Conservation (phyloP, 2,888 invertebrate genomes). For the Eurytoma californica region DNA sequence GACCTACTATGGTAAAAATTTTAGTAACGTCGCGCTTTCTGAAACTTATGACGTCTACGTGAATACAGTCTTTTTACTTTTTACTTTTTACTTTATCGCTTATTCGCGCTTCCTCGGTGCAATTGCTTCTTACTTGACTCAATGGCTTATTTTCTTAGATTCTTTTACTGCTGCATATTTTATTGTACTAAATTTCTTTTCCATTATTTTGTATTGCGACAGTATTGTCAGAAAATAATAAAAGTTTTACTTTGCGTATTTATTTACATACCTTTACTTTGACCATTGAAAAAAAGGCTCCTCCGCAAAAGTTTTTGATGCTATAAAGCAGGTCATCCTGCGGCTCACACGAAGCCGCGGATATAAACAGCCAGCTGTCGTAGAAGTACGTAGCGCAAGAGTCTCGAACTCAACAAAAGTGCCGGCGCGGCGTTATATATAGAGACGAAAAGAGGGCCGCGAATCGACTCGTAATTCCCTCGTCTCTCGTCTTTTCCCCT, state of each 20-base stretch:
- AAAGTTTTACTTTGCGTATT: not conserved
- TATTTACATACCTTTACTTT: not conserved
- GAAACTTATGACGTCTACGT: conserved; percentile 28
- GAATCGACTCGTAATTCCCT: conserved; percentile 11
- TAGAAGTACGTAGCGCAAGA: not conserved
- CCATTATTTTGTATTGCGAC: not conserved
- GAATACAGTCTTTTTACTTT: conserved; percentile 9
- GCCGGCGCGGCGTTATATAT: not conserved
- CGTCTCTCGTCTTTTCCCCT: conserved; percentile 3
- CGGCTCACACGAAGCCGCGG: too few relatives aligned
- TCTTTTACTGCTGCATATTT: not conserved
- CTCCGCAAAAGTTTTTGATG: too few relatives aligned
- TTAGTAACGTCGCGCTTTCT: conserved; percentile 17
- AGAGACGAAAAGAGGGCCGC: not conserved
- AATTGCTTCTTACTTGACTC: not conserved
- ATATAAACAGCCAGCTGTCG: not conserved
- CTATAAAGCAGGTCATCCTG: too few relatives aligned
- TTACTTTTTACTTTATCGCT: not conserved
- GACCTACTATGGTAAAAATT: conserved; percentile 34
- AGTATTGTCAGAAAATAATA: too few relatives aligned
- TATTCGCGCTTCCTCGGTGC: not conserved
- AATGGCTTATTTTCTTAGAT: not conserved
- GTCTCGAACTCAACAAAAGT: too few relatives aligned
- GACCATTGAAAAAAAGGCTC: too few relatives aligned
- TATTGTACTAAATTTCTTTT: not conserved